Evolutionary conservation across 2,797 vertebrate species (phyloP), one percentile per base, ranked within the genome.

Genomic region (Spheniscus humboldti): DNA sequence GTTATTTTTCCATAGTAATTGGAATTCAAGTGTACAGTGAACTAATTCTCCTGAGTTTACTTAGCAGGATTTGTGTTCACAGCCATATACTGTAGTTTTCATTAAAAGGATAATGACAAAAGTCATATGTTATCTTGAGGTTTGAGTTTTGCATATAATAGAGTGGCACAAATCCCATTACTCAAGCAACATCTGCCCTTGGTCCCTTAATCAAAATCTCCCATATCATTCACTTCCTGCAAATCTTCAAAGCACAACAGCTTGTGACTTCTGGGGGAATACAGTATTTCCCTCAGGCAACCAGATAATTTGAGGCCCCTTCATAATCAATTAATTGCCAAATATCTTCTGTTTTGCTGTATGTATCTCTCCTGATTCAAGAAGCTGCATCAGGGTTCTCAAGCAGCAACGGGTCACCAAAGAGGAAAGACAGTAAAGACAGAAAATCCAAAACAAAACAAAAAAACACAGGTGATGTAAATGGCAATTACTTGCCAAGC

Each of bases 121-220:
- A 97, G 93, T 97, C 72, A 77, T 96, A 91, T 75, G 93, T 91
- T 96, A 94, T 86, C 94, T 92, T 62, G 50, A 73, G 75, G 96
- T 92, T 90, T 75, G 71, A 88, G 87, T 92, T 97, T 92, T 90
- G 55, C 60, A 52, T 53, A 78, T 85, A 97, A 94, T 68, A 74
- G 74, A 95, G 85, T 86, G 84, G 86, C 91, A 94, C 93, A 95
- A 97, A 97, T 97, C 92, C 93, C 90, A 92, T 96, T 93, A 96
- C 63, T 88, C 88, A 92, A 82, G 45, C 24, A 97, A 48, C 72
- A 96, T 88, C 92, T 96, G 92, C 37, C 56, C 63, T 94, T 94
- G 43, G 86, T 93, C 72, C 72, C 83, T 90, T 94, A 96, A 97
- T 96, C 89, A 94, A 74, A 94, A 96, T 92, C 91, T 96, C 66